Evolutionary conservation across 1,140 invertebrate species (phyloP), one percentile per base, ranked within the genome.

Genomic region (Drosophila elegans): DNA sequence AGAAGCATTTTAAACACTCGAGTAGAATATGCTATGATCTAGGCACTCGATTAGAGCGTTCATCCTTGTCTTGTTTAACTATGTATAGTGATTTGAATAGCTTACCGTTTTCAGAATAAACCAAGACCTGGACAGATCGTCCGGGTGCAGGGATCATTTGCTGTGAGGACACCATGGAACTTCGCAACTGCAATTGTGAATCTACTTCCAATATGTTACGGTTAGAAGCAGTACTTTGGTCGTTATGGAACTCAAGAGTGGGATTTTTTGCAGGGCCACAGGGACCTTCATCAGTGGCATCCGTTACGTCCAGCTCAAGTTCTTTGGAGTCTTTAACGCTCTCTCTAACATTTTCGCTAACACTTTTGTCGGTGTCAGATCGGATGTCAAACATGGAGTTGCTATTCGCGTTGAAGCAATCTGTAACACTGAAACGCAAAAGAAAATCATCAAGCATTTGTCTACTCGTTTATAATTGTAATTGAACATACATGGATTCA

Each of bases 401-500:
- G 54, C 82, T 86, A 44, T 82, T 86, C 27, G 66, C 46, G 76
- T 76, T 90, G 4, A 89, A 42, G 36, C 81, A 79, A 51, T 88
- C 83, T n/a, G 63, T 75, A 48, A 80, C 63, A 68, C 77, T 88
- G 41, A 11, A 74, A 13, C 1, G 4, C 0, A 25, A 13, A 63
- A 25, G 11, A 25, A 39, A 41, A 16, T 36, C 16, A 52, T 11
- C 3, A 16, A 39, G 3, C 10, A 25, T 46, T 39, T 12, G 6
- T 0, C n/a, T 0, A 0, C 12, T 5, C 7, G 6, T 32, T 3
- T 32, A 32, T 25, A n/a, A 27, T 49, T 16, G 4, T 45, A 7
- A n/a, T n/a, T 48, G 12, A 25, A 64, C 93, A 92, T 79, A 94
- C 94, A 93, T 93, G 42, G 93, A 86, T 90, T 96, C 95, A 21